Percentiles rank a stretch among this genome's conserved stretches.
These are phyloP conservation scores for Drosophila oshimai DNA, from an alignment of 1,140 invertebrate species.

Conservation along the genomic window DNA sequence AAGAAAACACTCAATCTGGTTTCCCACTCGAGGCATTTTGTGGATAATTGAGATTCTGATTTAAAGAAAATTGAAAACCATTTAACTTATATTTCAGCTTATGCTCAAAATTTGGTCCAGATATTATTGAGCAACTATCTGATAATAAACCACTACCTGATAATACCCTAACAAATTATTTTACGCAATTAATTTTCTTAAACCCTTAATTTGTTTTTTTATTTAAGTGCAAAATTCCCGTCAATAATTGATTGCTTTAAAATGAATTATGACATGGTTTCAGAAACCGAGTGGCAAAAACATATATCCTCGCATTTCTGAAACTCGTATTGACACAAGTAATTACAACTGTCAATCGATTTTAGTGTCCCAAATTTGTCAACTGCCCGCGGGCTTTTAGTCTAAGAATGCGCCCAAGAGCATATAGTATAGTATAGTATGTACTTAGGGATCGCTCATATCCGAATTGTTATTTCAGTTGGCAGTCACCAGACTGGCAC, in stretches of 20 bases:
- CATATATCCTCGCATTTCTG: background rate
- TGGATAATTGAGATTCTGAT: too few species aligned
- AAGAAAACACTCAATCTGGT: conserved; percentile 6
- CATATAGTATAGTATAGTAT: too few species aligned
- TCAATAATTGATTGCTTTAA: too few species aligned
- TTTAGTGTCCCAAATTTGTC: conserved; percentile 78
- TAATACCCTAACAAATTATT: too few species aligned
- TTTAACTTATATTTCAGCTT: too few species aligned
- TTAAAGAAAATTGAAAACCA: too few species aligned
- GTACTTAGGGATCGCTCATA: conserved; percentile 13
- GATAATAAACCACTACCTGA: too few species aligned
- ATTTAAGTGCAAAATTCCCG: too few species aligned
- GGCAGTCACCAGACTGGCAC: conserved; percentile 23
- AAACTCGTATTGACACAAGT: conserved; percentile 57
- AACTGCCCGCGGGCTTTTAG: conserved; percentile 60
- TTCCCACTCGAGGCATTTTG: background rate
- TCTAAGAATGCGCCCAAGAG: conserved; percentile 48
- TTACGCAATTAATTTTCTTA: too few species aligned
- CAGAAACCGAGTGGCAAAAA: background rate
- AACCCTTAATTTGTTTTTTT: too few species aligned
- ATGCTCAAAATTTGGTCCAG: too few species aligned
- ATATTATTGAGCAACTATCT: too few species aligned
- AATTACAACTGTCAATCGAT: conserved; percentile 75
- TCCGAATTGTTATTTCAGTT: conserved; percentile 63
- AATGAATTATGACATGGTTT: conserved; percentile 38